Evolutionary conservation across 2,113 vertebrate species (phyloP), one percentile per base, ranked within the genome.

Genomic region (Sphyrna mokarran): DNA sequence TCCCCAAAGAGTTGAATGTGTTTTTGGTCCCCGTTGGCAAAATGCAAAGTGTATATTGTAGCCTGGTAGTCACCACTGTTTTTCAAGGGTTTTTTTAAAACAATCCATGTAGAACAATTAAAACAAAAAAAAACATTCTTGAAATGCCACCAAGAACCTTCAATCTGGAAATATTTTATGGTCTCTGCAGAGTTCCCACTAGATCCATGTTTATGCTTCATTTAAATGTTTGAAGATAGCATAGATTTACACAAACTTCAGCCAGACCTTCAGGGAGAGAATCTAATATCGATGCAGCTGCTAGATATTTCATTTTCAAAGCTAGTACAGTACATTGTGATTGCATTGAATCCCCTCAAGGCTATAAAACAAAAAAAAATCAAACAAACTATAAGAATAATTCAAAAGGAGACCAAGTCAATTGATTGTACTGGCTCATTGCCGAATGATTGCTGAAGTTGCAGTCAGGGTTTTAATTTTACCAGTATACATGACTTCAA

Each of bases 271-370:
- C 16, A 14, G 90, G 29, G 58, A 93, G 33, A 14, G 63, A 93
- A 93, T 63, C 90, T 20, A 93, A 93, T 93, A 68, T 29, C 5
- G 33, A 16, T 37, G n/a, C 90, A 63, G 90, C 90, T 68, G n/a
- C 54, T 91, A 91, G 29, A 93, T 93, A 66, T 93, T 93, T 93
- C 90, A 93, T 93, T 93, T 93, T 63, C 37, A 61, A 68, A 93
- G 63, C 90, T 66, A 16, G 90, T 93, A 93, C 33, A 29, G 16
- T 68, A 68, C 66, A 68, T 87, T 93, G 26, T 93, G 90, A 93
- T 93, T 66, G 90, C 90, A 66, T 20, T 93, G 33, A 93, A 93
- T 93, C 29, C 61, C 58, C 90, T 20, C 11, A 68, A 66, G 61
- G 33, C 14, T 8, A 93, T 68, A n/a, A 29, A 93, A 93, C 43